Base-by-base conservation (phyloP, 2,113 vertebrate species). In the Ardeotis arabs region DNA sequence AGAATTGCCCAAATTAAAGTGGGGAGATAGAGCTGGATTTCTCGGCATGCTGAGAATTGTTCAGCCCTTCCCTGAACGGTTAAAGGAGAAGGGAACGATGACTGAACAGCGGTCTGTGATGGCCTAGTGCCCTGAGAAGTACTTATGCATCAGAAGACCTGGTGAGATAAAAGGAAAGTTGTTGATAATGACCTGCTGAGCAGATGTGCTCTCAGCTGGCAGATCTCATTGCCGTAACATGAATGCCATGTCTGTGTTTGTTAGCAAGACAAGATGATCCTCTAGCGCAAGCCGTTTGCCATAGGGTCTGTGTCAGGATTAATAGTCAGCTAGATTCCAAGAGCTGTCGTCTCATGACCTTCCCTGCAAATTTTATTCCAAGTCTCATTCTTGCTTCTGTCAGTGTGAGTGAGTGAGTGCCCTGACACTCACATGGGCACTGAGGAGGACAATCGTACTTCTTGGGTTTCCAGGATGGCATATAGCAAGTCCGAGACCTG, bases 381-480 rank as follows among this genome's bases (percentile, higher is more conserved):
- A 52, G 14, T 22, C 39, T 37, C 18, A 6, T 16, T 92, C 45
- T 50, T 50, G 9, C 16, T 52, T 37, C 56, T 70, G 0, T 64
- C 10, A 2, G 9, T 37, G n/a, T n/a, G n/a, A n/a, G 53, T 0
- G 0, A 52, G 35, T 47, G 62, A 64, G 10, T 3, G 45, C 33
- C 21, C 10, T 0, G 4, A 11, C 5, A 14, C 6, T 85, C 25
- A 45, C 20, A 21, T 64, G n/a, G 59, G 19, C 1, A 1, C 11
- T 21, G n/a, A n/a, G n/a, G 41, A 74, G 24, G 37, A 29, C 21
- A 39, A 27, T 23, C 0, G 0, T 35, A 23, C 13, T 67, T 14
- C 18, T 76, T 37, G 12, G 7, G 13, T 63, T 58, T 82, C 23
- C 29, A 33, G 31, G 39, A 37, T 19, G 2, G 14, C 12, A 12